Percentiles rank a stretch among this genome's conserved stretches.
Conservation (phyloP, 2,888 invertebrate genomes). For the Trachelus stipa region DNA sequence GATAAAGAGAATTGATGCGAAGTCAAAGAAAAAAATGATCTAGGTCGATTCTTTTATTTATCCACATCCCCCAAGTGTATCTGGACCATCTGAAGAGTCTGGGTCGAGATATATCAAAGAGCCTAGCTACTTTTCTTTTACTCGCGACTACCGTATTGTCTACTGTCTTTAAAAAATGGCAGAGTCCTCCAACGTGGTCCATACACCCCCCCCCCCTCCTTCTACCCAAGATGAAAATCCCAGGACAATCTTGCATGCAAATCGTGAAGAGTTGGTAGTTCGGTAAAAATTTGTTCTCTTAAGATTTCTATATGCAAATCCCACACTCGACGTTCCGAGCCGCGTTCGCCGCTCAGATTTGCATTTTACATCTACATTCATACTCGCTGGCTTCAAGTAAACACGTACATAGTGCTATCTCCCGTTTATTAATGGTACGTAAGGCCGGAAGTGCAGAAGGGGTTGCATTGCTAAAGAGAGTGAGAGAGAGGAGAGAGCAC, state of each 20-base stretch:
- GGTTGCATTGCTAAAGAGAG: slow-evolving; percentile 20
- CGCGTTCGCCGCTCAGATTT: slow-evolving; percentile 31
- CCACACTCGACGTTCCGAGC: slow-evolving; percentile 21
- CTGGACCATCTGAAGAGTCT: background rate
- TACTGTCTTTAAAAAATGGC: background rate
- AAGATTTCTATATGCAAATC: slow-evolving; percentile 48
- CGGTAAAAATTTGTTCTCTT: slow-evolving; percentile 43
- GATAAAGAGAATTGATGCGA: background rate
- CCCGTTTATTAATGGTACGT: slow-evolving; percentile 11
- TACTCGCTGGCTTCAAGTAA: slow-evolving; percentile 17
- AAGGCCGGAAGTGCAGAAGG: slow-evolving; percentile 4
- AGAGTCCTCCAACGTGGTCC: background rate
- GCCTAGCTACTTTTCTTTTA: background rate
- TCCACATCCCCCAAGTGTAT: background rate
- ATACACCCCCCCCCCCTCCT: no score
- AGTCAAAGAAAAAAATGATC: background rate
- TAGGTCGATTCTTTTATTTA: background rate
- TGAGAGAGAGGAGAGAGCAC: background rate
- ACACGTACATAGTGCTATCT: slow-evolving; percentile 6
- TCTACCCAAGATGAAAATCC: slow-evolving; percentile 33
- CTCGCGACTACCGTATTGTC: background rate
- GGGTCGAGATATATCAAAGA: background rate
- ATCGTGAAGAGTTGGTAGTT: slow-evolving; percentile 29
- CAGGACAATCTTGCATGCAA: slow-evolving; percentile 49
- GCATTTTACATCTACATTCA: slow-evolving; percentile 39